A percentile compares a stretch with the other conserved stretches of the same genome.
Conservation (phyloP, 2,888 invertebrate species). For the Amphipoea oculea region DNA sequence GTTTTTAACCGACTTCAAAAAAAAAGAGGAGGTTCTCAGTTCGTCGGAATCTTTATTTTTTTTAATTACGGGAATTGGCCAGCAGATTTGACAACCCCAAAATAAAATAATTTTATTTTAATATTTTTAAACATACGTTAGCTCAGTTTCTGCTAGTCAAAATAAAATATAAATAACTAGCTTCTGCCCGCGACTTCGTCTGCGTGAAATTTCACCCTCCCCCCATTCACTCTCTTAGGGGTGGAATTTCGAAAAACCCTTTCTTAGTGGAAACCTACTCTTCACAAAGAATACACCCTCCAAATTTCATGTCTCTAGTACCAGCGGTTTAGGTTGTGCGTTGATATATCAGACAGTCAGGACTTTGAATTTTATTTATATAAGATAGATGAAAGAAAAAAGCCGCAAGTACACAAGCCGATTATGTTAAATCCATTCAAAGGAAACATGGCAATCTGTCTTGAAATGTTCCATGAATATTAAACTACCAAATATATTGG, state of each 20-base stretch:
- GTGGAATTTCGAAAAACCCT: too few relatives aligned
- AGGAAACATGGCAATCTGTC: constrained; percentile 54
- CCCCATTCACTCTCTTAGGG: too few relatives aligned
- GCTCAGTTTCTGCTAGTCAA: constrained; percentile 5
- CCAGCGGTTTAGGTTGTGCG: too few relatives aligned
- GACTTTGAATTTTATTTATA: too few relatives aligned
- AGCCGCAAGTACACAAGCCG: constrained; percentile 38
- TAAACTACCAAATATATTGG: constrained; percentile 60
- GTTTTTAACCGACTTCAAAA: background rate
- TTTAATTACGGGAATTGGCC: background rate
- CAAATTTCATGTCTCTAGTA: too few relatives aligned
- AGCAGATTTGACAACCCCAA: background rate
- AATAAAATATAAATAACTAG: constrained; percentile 19
- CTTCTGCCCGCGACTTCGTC: too few relatives aligned
- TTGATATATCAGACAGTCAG: too few relatives aligned
- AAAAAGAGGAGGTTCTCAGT: too few relatives aligned
- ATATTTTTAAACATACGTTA: background rate
- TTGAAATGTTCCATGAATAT: constrained; percentile 65
- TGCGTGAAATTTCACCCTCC: too few relatives aligned
- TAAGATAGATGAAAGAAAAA: constrained; percentile 12
- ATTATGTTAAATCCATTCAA: constrained; percentile 53
- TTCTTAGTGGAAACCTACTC: too few relatives aligned
- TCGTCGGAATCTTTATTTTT: too few relatives aligned
- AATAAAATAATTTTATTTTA: background rate
- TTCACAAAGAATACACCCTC: too few relatives aligned